Base-by-base conservation (phyloP, 2,888 invertebrate genomes). In the Campopleginae sp. region DNA sequence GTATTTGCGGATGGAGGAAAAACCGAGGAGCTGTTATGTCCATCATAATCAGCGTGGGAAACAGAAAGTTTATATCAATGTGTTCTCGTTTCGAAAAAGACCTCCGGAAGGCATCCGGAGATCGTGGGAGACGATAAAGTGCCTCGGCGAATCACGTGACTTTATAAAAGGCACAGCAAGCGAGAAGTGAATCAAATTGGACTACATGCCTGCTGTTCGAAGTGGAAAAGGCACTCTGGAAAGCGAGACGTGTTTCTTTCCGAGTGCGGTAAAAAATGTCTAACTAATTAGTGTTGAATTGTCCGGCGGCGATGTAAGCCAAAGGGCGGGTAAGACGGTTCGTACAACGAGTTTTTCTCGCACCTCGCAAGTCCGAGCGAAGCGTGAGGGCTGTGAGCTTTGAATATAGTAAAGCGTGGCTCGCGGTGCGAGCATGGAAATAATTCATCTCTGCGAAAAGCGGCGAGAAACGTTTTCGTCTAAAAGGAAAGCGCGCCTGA, bases 21-120 rank as follows among this genome's bases (percentile, higher is more conserved):
- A 88, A 88, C 63, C 87, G 89, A 87, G 88, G 87, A 91, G 91
- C 90, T 87, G 88, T 87, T 77, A 87, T 85, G 74, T 86, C 33
- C 54, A 38, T 82, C 74, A 82, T 78, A 82, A 76, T 82, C 42
- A 17, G 42, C 74, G 68, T 38, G 42, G 44, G 51, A 78, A 80
- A 86, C 84, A 19, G 17, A 27, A 19, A 38, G 58, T 75, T 61
- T 63, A n/a, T n/a, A 58, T 72, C 12, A 74, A 51, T 65, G 46
- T 65, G 46, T 54, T 54, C 74, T 58, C 68, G 12, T 27, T 48
- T 58, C 42, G 61, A 17, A 12, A 70, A 38, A 72, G 33, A 42
- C 51, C 14, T 27, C 12, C 19, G 54, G 27, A 42, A 58, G 12
- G 4, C 27, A 58, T 27, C 27, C 27, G 27, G 8, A 44, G 23